These are phyloP conservation scores for Chloroceryle amazona DNA, from an alignment of 2,797 vertebrate species.

Conservation along the genomic window DNA sequence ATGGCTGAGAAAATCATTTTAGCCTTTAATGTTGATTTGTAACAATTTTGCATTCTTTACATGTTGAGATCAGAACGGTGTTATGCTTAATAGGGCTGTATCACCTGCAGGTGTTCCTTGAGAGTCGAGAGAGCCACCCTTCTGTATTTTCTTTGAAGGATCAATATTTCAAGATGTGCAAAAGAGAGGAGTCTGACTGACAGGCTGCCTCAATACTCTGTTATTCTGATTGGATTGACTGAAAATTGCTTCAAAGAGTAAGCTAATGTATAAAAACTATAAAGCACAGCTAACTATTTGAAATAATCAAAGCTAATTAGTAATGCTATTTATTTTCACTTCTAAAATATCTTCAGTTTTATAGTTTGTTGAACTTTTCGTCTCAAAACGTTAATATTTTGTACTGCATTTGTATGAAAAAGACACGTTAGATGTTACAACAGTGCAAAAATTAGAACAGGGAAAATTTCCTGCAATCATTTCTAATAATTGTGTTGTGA, in stretches of 20 bases:
- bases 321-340: not conserved
- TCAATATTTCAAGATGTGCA: constrained; percentile 17
- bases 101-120: not conserved
- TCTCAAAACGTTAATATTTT: not conserved
- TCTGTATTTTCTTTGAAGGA: constrained; percentile 29
- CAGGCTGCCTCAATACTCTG: not conserved
- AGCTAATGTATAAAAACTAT: not conserved
- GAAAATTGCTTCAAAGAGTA: constrained; percentile 22
- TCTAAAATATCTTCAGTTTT: not conserved
- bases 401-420: not conserved
- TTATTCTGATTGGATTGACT: not conserved
- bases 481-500: not conserved
- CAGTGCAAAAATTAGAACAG: not conserved
- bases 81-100: not conserved
- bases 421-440: not conserved
- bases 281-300: not conserved
- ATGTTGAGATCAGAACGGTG: not conserved
- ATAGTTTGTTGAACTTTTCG: not conserved
- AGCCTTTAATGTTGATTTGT: constrained; percentile 29
- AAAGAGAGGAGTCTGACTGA: constrained; percentile 11
- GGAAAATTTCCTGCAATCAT: not conserved
- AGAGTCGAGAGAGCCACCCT: not conserved
- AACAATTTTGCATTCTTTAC: constrained; percentile 8
- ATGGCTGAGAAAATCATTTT: constrained; percentile 20
- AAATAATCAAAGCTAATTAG: constrained; percentile 1